A percentile compares a stretch with the other conserved stretches of the same genome.
phyloP scores from a whole-genome alignment of 2,113 vertebrate genomes.

The Callipepla californica region DNA sequence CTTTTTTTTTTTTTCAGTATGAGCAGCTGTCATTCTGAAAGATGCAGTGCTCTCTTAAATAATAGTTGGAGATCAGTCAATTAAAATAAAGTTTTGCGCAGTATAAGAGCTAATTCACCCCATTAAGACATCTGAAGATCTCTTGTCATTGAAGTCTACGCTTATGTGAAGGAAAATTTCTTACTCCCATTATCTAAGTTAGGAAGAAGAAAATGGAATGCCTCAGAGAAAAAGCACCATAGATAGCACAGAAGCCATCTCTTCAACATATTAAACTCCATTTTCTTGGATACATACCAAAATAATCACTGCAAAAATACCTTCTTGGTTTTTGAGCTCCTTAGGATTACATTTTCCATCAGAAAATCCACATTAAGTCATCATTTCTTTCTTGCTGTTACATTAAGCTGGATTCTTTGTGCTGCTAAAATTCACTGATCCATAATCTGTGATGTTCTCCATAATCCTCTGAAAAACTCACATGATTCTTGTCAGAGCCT shows the following conservation, averaged over 20 bases:
- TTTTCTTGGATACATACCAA: slow-evolving; percentile 33
- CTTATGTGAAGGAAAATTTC: not conserved
- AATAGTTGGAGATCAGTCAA: not conserved
- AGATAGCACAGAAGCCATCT: slow-evolving; percentile 11
- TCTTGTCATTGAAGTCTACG: not conserved
- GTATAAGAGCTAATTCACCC: not conserved
- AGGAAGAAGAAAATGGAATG: not conserved
- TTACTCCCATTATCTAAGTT: not conserved
- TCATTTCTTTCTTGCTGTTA: not conserved
- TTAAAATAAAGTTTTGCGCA: not conserved
- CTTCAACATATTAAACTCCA: not conserved
- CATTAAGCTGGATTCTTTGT: slow-evolving; percentile 52
- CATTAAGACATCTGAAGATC: not conserved
- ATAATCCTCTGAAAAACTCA: slow-evolving; percentile 12
- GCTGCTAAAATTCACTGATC: not conserved
- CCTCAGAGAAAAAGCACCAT: not conserved
- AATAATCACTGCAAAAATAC: slow-evolving; percentile 24
- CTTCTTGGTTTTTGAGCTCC: not conserved
- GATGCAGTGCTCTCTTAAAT: not conserved
- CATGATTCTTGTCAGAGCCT: not conserved
- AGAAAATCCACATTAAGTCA: slow-evolving; percentile 40
- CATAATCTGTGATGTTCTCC: slow-evolving; percentile 29
- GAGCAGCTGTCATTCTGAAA: not conserved
- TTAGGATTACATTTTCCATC: slow-evolving; percentile 49
- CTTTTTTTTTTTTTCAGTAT: not conserved